A percentile compares a stretch with the other conserved stretches of the same genome.
Evolutionary conservation across 1,140 invertebrate genomes (phyloP).

Genomic region (Penaeus chinensis): DNA sequence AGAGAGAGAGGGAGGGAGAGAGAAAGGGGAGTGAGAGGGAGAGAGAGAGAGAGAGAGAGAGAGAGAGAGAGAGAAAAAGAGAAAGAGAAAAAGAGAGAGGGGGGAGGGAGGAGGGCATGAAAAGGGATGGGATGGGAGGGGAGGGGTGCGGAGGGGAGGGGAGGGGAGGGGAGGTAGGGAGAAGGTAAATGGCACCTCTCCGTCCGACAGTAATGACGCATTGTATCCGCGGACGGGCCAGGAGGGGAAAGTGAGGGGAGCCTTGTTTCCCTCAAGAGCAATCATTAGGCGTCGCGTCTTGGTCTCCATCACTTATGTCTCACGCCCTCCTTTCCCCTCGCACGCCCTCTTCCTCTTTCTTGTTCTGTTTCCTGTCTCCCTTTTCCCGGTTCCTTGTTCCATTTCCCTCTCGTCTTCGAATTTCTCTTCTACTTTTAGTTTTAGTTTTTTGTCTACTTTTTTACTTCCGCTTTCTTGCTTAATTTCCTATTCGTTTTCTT

Average conservation of each 20-base stretch:
- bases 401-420: background rate
- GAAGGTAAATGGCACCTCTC: background rate
- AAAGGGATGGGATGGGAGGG: background rate
- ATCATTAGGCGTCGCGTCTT: background rate
- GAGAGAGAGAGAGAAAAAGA: background rate
- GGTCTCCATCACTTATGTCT: background rate
- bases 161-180: slow-evolving; percentile 14
- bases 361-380: slow-evolving; percentile 13
- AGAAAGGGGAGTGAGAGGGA: background rate
- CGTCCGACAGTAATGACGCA: background rate
- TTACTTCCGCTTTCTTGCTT: no score
- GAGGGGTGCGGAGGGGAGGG: no score
- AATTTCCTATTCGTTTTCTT: no score
- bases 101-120: no score
- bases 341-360: slow-evolving; percentile 22
- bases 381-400: slow-evolving; percentile 1
- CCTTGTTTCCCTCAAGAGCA: slow-evolving; percentile 3
- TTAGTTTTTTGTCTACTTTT: no score
- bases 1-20: no score
- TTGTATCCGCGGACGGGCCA: background rate
- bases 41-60: background rate
- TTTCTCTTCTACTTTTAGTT: no score
- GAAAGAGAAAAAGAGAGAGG: background rate
- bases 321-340: background rate
- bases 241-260: background rate